A percentile compares a stretch with the other conserved stretches of the same genome.
These are phyloP conservation scores for Sebastes cheni DNA, from an alignment of 2,797 vertebrate genomes.

Conservation along the genomic window DNA sequence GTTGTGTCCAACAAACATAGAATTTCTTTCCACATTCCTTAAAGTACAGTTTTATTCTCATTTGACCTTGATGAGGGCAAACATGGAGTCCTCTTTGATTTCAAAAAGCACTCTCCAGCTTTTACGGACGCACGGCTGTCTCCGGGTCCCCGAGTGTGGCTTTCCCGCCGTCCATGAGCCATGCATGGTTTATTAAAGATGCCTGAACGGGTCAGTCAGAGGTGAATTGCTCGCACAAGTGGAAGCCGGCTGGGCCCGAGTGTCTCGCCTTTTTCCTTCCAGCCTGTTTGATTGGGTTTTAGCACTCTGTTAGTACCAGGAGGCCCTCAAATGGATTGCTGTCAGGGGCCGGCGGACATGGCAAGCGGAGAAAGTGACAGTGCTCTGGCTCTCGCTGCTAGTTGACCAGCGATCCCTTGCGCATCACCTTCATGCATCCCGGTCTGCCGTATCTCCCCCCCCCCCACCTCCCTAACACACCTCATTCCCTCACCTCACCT, in stretches of 20 bases:
- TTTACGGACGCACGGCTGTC: conserved; percentile 3
- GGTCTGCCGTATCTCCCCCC: not conserved
- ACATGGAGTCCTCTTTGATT: conserved; percentile 36
- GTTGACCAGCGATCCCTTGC: conserved; percentile 56
- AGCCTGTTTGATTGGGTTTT: conserved; percentile 76
- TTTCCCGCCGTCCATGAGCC: conserved; percentile 22
- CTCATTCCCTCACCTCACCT: conserved; percentile 25
- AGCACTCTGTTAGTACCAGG: conserved; percentile 71
- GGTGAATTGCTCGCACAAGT: conserved; percentile 74
- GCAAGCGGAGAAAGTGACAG: conserved; percentile 43
- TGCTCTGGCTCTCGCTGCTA: conserved; percentile 15
- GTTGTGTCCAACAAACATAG: not conserved
- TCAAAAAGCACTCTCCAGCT: conserved; percentile 48
- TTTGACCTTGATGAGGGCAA: conserved; percentile 47
- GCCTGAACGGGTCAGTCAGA: conserved; percentile 67
- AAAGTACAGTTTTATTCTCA: conserved; percentile 3
- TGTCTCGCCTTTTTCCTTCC: conserved; percentile 47
- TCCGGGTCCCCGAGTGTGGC: conserved; percentile 26
- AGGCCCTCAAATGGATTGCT: conserved; percentile 74
- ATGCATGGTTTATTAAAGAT: conserved; percentile 62
- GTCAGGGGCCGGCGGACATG: conserved; percentile 51
- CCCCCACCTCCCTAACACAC: not conserved
- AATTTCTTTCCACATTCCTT: conserved; percentile 15
- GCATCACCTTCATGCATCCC: conserved; percentile 30
- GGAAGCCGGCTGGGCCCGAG: conserved; percentile 46